Percentiles rank a stretch among this genome's conserved stretches.
Evolutionary conservation across 2,888 invertebrate species (phyloP).

Genomic region (Lithosia quadra): DNA sequence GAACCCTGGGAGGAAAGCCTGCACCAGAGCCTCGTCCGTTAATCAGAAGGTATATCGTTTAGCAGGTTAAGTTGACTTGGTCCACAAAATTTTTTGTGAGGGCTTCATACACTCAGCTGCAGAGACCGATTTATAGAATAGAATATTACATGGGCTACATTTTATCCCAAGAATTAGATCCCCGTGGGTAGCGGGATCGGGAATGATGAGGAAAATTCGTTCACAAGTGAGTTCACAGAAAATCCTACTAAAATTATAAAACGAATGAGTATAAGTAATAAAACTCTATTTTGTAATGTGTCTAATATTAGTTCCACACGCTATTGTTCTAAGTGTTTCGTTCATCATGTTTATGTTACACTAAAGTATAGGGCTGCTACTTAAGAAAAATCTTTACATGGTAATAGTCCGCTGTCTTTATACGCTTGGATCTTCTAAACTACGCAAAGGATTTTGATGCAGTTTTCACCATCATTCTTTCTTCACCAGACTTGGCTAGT

Average conservation of each 20-base stretch:
- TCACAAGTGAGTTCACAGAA: not conserved
- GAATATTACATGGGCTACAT: too few species aligned
- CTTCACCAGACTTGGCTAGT: not conserved
- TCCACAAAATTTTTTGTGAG: too few species aligned
- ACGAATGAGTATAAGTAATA: not conserved
- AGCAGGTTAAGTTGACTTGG: too few species aligned
- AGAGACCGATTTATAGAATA: too few species aligned
- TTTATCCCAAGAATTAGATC: too few species aligned
- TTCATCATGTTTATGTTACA: constrained; percentile 40
- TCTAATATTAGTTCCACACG: constrained; percentile 50
- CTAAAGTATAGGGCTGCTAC: constrained; percentile 30
- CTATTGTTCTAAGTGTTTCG: constrained; percentile 50
- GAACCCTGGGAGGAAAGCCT: too few species aligned
- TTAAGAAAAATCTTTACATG: not conserved
- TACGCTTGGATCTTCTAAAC: too few species aligned
- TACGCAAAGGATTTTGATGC: not conserved
- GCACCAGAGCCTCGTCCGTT: too few species aligned
- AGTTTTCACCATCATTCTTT: too few species aligned
- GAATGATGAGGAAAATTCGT: not conserved
- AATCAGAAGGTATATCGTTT: too few species aligned
- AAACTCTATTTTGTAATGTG: constrained; percentile 34
- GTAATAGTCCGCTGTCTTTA: not conserved
- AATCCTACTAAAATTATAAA: not conserved
- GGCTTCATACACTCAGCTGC: too few species aligned
- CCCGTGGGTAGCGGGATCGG: not conserved